Percentiles rank a stretch among this genome's conserved stretches.
Conservation (phyloP, 2,888 invertebrate species). For the Athalia rosae region DNA sequence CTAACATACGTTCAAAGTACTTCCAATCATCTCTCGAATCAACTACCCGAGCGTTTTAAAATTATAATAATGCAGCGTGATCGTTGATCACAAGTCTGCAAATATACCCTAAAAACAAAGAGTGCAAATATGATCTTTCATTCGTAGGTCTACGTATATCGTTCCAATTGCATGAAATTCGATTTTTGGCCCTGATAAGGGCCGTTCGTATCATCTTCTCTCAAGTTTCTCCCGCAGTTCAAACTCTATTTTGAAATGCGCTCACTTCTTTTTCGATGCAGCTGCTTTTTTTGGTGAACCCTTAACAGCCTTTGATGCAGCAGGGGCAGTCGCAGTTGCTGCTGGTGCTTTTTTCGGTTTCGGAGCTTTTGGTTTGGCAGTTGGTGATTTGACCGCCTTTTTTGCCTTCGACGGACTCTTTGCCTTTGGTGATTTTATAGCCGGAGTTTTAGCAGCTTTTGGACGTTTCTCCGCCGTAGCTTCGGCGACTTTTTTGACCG, state of each 20-base stretch:
- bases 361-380: conserved; percentile 49
- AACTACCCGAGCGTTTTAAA: too few relatives aligned
- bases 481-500: conserved; percentile 51
- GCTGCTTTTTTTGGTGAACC: conserved; percentile 44
- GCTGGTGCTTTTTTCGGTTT: conserved; percentile 57
- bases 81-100: too few relatives aligned
- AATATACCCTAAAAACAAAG: not conserved
- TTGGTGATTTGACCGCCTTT: conserved; percentile 43
- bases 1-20: too few relatives aligned
- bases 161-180: not conserved
- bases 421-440: conserved; percentile 40
- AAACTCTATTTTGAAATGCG: not conserved
- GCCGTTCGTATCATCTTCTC: conserved; percentile 29
- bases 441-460: conserved; percentile 51
- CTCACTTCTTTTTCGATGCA: conserved; percentile 43
- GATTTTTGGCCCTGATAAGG: conserved; percentile 38
- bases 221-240: conserved; percentile 3
- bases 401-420: conserved; percentile 53
- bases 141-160: not conserved
- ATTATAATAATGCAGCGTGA: too few relatives aligned
- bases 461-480: conserved; percentile 55
- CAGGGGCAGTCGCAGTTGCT: conserved; percentile 58
- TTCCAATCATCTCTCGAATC: too few relatives aligned
- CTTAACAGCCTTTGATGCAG: conserved; percentile 37
- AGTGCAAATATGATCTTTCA: not conserved